phyloP scores from a whole-genome alignment of 2,888 invertebrate genomes.

The Cistogaster globosa region DNA sequence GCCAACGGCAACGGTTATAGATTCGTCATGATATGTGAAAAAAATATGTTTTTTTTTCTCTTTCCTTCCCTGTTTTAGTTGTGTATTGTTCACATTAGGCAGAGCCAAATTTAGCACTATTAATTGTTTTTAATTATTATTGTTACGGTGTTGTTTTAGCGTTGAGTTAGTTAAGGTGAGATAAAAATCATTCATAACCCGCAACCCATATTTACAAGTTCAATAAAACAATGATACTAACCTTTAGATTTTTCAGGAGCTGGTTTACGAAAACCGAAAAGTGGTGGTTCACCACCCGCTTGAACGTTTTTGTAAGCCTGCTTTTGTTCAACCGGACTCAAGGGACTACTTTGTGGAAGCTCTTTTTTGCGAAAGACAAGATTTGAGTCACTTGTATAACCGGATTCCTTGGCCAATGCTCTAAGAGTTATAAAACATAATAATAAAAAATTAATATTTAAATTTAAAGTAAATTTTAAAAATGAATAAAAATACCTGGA shows the following conservation, averaged over 20 bases:
- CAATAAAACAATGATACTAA: slow-evolving; percentile 81
- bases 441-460: not conserved
- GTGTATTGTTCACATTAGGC: too few relatives aligned
- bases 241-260: slow-evolving; percentile 93
- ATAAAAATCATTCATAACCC: not conserved
- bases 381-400: slow-evolving; percentile 96
- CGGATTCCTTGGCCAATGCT: slow-evolving; percentile 93
- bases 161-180: slow-evolving; percentile 18
- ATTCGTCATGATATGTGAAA: too few relatives aligned
- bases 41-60: too few relatives aligned
- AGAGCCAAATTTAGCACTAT: too few relatives aligned
- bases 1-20: too few relatives aligned
- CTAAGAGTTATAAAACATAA: slow-evolving; percentile 82
- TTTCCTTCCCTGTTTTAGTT: too few relatives aligned
- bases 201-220: not conserved
- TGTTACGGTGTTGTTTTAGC: slow-evolving; percentile 15
- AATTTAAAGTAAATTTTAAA: not conserved
- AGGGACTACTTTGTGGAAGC: slow-evolving; percentile 85
- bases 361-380: slow-evolving; percentile 92
- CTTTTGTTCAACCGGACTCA: slow-evolving; percentile 92
- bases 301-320: slow-evolving; percentile 94
- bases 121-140: too few relatives aligned
- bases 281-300: slow-evolving; percentile 96
- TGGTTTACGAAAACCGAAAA: slow-evolving; percentile 94
- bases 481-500: slow-evolving; percentile 86